Evolutionary conservation across 1,140 invertebrate genomes (phyloP), one percentile per base, ranked within the genome.

Genomic region (Steinernema khuongi): DNA sequence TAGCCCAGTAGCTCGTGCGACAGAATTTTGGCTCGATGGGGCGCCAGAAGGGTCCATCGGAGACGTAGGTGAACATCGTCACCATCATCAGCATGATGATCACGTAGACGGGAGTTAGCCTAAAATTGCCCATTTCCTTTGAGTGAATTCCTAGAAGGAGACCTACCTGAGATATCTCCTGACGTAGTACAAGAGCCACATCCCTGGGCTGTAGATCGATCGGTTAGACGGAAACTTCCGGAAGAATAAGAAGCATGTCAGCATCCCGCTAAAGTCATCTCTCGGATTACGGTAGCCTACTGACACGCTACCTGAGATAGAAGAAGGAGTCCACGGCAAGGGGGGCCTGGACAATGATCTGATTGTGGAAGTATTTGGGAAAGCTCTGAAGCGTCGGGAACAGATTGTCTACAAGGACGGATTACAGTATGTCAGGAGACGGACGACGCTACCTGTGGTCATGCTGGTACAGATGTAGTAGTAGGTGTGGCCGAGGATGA

Each of bases 251-350:
- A 83, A 84, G 1, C 80, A 60, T 31, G 84, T 82, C 1, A 84
- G 36, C 70, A 84, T 78, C 67, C 83, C 83, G 73, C 81, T 84
- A 43, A 80, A 71, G 31, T 29, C n/a, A 36, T 14, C 17, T 70
- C 60, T 70, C 1, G 18, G 31, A 36, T 31, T 36, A 32, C 1
- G 67, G 66, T 1, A 60, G 26, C 0, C 33, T 18, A 29, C 19
- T 18, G 41, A 79, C n/a, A n/a, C 0, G 18, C 1, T 68, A 81
- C 80, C 80, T 82, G 14, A 83, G 70, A 70, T 85, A 82, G 67
- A 84, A 84, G 72, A 84, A 84, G 0, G 83, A 84, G 43, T 84
- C 83, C 0, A 84, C 83, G 31, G 83, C 83, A 17, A 84, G 68
- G 19, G 83, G 81, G 2, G 83, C 83, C 32, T 83, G 80, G 30